Evolutionary conservation across 2,888 invertebrate species (phyloP).

Genomic region (Zhuqinia jingwanae): DNA sequence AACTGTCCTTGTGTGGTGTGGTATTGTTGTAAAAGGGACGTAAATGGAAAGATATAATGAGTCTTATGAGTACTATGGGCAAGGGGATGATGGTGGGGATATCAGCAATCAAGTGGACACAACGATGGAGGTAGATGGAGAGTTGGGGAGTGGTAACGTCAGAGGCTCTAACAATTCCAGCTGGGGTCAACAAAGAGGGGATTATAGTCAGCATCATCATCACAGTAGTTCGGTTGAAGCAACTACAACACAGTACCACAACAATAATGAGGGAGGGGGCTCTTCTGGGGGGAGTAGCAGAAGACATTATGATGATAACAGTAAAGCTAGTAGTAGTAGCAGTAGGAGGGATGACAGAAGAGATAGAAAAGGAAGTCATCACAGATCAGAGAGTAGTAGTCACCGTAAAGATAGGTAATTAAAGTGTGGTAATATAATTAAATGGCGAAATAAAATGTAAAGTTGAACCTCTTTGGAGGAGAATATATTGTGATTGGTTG

Average conservation of each 20-base stretch:
- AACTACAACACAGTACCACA: background rate
- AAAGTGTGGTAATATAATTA: background rate
- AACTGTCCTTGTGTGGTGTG: too few species aligned
- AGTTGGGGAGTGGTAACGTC: background rate
- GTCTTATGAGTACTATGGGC: constrained; percentile 45
- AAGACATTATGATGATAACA: constrained; percentile 43
- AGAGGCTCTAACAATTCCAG: constrained; percentile 25
- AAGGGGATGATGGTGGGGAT: background rate
- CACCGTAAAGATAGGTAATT: constrained; percentile 58
- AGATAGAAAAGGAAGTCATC: constrained; percentile 42
- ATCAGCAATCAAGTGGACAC: background rate
- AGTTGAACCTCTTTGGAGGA: background rate
- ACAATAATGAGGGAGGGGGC: constrained; percentile 33
- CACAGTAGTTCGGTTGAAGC: background rate
- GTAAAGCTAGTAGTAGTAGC: constrained; percentile 43
- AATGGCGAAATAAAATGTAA: background rate
- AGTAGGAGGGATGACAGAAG: constrained; percentile 12
- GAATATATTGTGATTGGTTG: too few species aligned
- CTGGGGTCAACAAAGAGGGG: constrained; percentile 38
- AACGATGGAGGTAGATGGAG: too few species aligned
- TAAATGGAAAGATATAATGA: constrained; percentile 63
- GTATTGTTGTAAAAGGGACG: background rate
- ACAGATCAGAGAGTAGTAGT: constrained; percentile 59
- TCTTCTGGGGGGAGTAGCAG: constrained; percentile 26
- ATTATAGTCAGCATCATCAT: constrained; percentile 1